Evolutionary conservation across 2,797 vertebrate genomes (phyloP).

Genomic region (Coregonus suidteri): DNA sequence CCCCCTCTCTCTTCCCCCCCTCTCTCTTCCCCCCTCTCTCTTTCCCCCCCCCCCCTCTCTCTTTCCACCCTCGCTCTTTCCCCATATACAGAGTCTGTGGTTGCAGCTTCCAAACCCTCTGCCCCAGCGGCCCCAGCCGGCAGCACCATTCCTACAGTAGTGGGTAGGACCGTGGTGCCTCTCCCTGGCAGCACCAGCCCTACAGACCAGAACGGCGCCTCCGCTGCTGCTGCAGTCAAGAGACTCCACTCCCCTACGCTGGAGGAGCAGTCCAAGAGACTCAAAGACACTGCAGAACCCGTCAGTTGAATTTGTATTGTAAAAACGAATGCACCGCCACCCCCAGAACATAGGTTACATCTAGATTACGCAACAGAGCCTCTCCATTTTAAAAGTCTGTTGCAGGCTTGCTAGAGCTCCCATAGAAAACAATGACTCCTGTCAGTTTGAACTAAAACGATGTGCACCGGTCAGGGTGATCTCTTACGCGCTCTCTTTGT

Average conservation of each 20-base stretch:
- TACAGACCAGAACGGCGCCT: constrained; percentile 57
- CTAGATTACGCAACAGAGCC: too few species aligned
- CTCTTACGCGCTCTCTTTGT: background rate
- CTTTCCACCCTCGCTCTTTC: background rate
- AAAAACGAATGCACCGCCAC: too few species aligned
- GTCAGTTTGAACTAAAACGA: too few species aligned
- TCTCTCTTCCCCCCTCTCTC: too few species aligned
- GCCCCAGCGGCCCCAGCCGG: constrained; percentile 55
- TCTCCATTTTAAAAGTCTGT: too few species aligned
- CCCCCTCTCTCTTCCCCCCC: too few species aligned
- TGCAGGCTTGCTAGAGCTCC: background rate
- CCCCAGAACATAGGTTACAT: too few species aligned
- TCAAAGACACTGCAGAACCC: constrained; percentile 63
- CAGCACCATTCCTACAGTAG: constrained; percentile 33
- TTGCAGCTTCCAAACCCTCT: constrained; percentile 35
- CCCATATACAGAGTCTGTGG: too few species aligned
- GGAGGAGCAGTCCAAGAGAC: constrained; percentile 74
- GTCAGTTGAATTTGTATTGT: constrained; percentile 26
- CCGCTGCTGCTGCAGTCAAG: constrained; percentile 54
- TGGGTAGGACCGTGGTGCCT: constrained; percentile 31
- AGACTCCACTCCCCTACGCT: constrained; percentile 71
- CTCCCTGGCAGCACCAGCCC: constrained; percentile 56
- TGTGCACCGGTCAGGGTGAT: background rate
- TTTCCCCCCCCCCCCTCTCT: background rate
- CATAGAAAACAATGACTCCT: background rate